Conservation (phyloP, 2,888 invertebrate species). For the Ophion costatus region DNA sequence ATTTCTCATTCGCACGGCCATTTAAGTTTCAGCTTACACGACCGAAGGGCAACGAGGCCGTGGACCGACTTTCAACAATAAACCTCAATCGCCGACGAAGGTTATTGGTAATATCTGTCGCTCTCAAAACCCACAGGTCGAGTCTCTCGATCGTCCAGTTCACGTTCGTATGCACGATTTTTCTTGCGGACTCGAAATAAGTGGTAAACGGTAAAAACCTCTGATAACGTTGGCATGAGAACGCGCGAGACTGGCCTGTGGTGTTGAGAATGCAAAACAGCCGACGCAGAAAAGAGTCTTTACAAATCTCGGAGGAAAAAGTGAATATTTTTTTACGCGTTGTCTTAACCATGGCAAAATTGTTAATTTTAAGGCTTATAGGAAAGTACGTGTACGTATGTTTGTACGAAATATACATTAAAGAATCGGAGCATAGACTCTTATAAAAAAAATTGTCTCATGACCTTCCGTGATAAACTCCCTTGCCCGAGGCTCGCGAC, state of each 20-base stretch:
- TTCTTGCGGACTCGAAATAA: background rate
- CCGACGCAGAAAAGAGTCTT: constrained; percentile 63
- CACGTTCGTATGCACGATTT: background rate
- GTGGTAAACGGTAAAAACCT: background rate
- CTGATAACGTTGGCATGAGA: background rate
- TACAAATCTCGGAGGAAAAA: constrained; percentile 77
- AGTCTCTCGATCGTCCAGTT: constrained; percentile 42
- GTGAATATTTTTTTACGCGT: constrained; percentile 9
- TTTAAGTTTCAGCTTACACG: constrained; percentile 78
- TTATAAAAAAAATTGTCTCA: constrained; percentile 40
- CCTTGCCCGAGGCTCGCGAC: background rate
- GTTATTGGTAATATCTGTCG: constrained; percentile 36
- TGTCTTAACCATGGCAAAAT: constrained; percentile 5
- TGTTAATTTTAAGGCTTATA: constrained; percentile 49
- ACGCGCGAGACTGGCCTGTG: background rate
- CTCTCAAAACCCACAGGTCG: constrained; percentile 41
- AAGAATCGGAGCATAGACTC: constrained; percentile 39
- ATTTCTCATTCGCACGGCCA: constrained; percentile 65
- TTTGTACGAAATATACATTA: constrained; percentile 66
- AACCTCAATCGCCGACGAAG: constrained; percentile 41
- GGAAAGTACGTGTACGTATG: constrained; percentile 55
- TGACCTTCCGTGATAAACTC: constrained; percentile 2
- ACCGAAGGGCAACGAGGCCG: constrained; percentile 62
- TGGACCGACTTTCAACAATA: constrained; percentile 62
- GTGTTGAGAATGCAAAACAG: background rate